A percentile compares a stretch with the other conserved stretches of the same genome.
phyloP scores from a whole-genome alignment of 2,888 invertebrate genomes.

The Pyralis farinalis region DNA sequence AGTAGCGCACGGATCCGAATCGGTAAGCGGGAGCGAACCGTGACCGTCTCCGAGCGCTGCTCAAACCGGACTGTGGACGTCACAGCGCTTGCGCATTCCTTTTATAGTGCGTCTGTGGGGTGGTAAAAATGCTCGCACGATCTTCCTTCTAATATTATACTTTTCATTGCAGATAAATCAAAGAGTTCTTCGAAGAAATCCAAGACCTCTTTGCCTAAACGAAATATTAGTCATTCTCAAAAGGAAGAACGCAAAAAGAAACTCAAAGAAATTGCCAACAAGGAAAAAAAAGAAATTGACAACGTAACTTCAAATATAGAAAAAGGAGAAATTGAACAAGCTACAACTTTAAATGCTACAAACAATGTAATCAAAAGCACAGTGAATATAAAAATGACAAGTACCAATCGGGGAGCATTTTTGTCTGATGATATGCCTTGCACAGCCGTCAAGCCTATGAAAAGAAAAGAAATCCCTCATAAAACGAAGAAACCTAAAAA shows the following conservation, averaged over 20 bases:
- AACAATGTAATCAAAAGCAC: conserved; percentile 35
- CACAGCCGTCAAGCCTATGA: conserved; percentile 39
- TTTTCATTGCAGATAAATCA: conserved; percentile 32
- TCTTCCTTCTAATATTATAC: too few species aligned
- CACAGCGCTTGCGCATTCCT: too few species aligned
- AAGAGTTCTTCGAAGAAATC: conserved; percentile 30
- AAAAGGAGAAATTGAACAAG: conserved; percentile 32
- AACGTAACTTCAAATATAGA: conserved; percentile 26
- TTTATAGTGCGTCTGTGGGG: too few species aligned
- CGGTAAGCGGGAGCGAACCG: too few species aligned
- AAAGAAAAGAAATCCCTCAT: conserved; percentile 32
- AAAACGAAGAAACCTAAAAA: conserved; percentile 16
- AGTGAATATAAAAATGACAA: conserved; percentile 68
- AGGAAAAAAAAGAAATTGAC: conserved; percentile 39
- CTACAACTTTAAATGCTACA: conserved; percentile 23
- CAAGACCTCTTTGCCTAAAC: conserved; percentile 39
- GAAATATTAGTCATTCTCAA: conserved; percentile 40
- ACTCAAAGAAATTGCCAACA: conserved; percentile 71
- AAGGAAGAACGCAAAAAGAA: conserved; percentile 73
- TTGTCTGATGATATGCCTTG: conserved; percentile 46
- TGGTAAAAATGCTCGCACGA: too few species aligned
- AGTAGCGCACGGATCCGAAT: too few species aligned
- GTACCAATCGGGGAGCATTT: conserved; percentile 79
- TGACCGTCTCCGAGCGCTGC: too few species aligned
- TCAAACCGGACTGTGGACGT: too few species aligned